Evolutionary conservation across 2,888 invertebrate species (phyloP).

Genomic region (Morpho achilles): DNA sequence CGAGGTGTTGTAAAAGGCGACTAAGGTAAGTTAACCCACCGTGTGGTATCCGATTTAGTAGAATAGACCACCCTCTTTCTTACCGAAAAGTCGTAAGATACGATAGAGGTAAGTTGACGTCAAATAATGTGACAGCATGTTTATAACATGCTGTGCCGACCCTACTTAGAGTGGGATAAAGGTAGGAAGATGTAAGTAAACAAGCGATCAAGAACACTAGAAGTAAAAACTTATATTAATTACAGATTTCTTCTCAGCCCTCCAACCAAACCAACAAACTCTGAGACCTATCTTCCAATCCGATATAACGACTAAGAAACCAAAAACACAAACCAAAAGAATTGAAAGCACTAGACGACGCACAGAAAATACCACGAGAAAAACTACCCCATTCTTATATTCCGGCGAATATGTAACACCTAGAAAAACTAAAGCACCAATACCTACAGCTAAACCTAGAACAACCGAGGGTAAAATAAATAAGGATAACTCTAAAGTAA

Average conservation of each 20-base stretch:
- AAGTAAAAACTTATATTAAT: conserved; percentile 12
- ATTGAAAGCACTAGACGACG: conserved; percentile 19
- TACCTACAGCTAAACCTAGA: conserved; percentile 31
- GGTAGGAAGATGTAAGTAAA: too few relatives aligned
- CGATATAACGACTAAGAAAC: conserved; percentile 28
- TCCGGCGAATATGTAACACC: conserved; percentile 8
- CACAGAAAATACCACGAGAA: conserved; percentile 3
- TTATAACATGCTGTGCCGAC: too few relatives aligned
- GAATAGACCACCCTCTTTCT: too few relatives aligned
- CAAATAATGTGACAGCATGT: too few relatives aligned
- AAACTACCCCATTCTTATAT: conserved; percentile 1
- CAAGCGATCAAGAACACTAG: too few relatives aligned
- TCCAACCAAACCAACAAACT: conserved; percentile 44
- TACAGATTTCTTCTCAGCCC: conserved; percentile 53
- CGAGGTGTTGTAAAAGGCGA: too few relatives aligned
- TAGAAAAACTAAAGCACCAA: background rate
- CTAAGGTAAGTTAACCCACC: too few relatives aligned
- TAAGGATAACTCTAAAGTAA: conserved; percentile 25
- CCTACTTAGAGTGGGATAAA: too few relatives aligned
- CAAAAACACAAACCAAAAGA: conserved; percentile 19
- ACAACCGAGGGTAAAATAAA: conserved; percentile 28
- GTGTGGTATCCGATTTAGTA: too few relatives aligned
- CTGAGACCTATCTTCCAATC: conserved; percentile 16
- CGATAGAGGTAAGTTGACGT: too few relatives aligned
- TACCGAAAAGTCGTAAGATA: too few relatives aligned